Conservation (phyloP, 2,888 invertebrate genomes). For the Patella pellucida region DNA sequence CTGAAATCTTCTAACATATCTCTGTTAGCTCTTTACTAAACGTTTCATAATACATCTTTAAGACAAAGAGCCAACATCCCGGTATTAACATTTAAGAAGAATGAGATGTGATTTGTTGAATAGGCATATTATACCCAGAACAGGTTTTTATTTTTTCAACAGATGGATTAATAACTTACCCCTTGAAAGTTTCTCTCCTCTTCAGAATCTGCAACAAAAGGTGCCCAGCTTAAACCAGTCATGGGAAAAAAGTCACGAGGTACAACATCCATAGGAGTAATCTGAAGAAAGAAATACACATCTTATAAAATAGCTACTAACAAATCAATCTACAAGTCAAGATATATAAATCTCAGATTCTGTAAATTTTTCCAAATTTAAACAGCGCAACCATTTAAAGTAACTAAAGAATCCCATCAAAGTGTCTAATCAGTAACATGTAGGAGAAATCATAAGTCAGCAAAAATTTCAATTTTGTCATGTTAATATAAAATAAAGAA, state of each 20-base stretch:
- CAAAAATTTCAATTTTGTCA: no score
- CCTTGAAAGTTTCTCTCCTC: conserved; percentile 48
- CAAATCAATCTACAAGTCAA: no score
- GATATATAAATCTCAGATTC: no score
- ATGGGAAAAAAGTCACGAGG: conserved; percentile 61
- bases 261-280: conserved; percentile 49
- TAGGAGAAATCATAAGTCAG: background rate
- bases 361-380: background rate
- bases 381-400: background rate
- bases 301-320: no score
- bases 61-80: no score
- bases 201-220: conserved; percentile 32
- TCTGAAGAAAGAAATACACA: conserved; percentile 38
- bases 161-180: conserved; percentile 36
- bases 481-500: no score
- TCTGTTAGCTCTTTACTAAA: no score
- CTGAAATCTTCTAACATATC: no score
- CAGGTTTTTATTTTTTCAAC: background rate
- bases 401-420: no score
- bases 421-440: background rate
- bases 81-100: no score
- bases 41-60: no score
- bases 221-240: conserved; percentile 56
- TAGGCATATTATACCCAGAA: background rate
- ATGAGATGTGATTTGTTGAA: background rate